Percentiles rank a stretch among this genome's conserved stretches.
phyloP scores from a whole-genome alignment of 1,140 invertebrate genomes.

The Drosophila persimilis region DNA sequence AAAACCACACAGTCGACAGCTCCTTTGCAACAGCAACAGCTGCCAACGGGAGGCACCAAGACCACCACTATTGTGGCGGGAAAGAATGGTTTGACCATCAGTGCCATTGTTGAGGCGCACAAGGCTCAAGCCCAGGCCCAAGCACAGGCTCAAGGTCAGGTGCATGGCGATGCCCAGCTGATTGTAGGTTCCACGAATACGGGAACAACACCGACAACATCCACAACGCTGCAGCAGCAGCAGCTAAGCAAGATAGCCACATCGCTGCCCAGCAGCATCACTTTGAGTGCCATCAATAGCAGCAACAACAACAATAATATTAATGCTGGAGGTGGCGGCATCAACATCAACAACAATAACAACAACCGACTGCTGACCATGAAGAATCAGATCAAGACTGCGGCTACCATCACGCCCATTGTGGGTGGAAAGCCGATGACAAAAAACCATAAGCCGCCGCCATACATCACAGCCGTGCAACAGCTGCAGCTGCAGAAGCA shows the following conservation, averaged over 20 bases:
- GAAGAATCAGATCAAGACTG: constrained; percentile 74
- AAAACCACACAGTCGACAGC: constrained; percentile 37
- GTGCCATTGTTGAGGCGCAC: constrained; percentile 75
- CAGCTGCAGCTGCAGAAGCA: constrained; percentile 78
- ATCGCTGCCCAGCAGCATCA: constrained; percentile 73
- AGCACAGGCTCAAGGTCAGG: constrained; percentile 29
- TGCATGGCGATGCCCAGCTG: constrained; percentile 34
- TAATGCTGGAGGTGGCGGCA: constrained; percentile 28
- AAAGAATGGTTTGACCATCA: constrained; percentile 78
- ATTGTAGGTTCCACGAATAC: constrained; percentile 87
- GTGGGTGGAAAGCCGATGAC: constrained; percentile 75
- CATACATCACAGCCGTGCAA: constrained; percentile 80
- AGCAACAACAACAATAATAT: constrained; percentile 46
- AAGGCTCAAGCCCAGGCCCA: constrained; percentile 51
- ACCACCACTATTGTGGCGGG: constrained; percentile 72
- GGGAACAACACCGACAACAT: constrained; percentile 84
- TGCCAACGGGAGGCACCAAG: constrained; percentile 48
- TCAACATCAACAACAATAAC: constrained; percentile 48
- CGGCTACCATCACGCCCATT: constrained; percentile 76
- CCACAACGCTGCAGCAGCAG: constrained; percentile 56
- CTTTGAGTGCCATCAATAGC: constrained; percentile 67
- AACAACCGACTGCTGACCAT: constrained; percentile 63
- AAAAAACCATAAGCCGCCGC: constrained; percentile 82
- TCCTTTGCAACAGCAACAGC: constrained; percentile 23
- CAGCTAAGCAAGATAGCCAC: constrained; percentile 70